These are phyloP conservation scores for Melanerpes aurifrons DNA, from an alignment of 2,113 vertebrate species.

Conservation along the genomic window DNA sequence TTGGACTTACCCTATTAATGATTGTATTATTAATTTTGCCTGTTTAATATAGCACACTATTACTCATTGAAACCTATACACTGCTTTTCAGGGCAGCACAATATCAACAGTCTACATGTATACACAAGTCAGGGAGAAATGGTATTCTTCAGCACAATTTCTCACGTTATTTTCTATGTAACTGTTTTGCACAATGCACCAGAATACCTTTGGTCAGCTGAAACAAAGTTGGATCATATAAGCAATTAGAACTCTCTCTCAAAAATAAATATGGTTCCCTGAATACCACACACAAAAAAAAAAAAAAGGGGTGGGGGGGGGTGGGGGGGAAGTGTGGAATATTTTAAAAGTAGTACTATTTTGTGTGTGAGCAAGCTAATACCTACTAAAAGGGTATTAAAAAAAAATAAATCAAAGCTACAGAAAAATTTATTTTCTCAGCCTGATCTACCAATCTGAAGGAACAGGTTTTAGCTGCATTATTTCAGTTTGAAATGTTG, in stretches of 20 bases:
- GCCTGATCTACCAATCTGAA: neutral
- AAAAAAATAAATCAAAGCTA: neutral
- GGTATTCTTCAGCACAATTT: neutral
- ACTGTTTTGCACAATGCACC: neutral
- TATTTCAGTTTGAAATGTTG: neutral
- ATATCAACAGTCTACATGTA: neutral
- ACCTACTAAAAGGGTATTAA: neutral
- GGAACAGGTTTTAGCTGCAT: neutral
- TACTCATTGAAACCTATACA: neutral
- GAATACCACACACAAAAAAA: neutral
- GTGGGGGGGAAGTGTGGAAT: neutral
- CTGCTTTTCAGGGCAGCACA: neutral
- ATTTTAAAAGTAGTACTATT: neutral
- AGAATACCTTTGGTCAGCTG: neutral
- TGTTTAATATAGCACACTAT: neutral
- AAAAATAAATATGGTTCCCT: neutral
- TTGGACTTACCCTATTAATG: constrained; percentile 18
- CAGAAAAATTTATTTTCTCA: neutral
- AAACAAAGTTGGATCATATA: neutral
- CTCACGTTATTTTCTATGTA: neutral
- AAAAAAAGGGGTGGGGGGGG: too few species aligned
- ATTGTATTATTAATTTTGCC: constrained; percentile 23
- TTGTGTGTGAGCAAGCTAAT: neutral
- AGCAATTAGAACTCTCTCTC: neutral
- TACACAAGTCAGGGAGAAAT: neutral